Evolutionary conservation across 2,888 invertebrate genomes (phyloP).

Genomic region (Spodoptera picta): DNA sequence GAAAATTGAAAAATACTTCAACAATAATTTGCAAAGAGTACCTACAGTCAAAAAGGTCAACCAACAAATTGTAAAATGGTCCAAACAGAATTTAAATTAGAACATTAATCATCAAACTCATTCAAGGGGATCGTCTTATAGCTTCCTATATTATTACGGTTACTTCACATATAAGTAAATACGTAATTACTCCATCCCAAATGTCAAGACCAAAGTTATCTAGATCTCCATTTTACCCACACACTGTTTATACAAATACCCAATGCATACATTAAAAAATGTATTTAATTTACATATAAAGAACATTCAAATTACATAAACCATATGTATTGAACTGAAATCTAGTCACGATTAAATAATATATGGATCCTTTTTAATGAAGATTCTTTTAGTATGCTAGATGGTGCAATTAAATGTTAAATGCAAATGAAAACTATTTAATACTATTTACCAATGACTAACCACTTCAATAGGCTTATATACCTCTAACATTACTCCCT

Average conservation of each 20-base stretch:
- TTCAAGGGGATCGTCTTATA: constrained; percentile 6
- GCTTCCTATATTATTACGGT: constrained; percentile 26
- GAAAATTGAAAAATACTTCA: not conserved
- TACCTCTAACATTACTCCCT: no score
- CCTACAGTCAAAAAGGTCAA: not conserved
- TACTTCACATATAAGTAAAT: constrained; percentile 2
- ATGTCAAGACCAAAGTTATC: constrained; percentile 37
- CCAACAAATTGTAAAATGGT: not conserved
- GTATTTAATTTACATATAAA: constrained; percentile 25
- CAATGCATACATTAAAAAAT: constrained; percentile 15
- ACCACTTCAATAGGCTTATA: no score
- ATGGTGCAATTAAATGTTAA: not conserved
- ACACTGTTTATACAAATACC: constrained; percentile 1
- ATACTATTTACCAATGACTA: no score
- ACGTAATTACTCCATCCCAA: constrained; percentile 14
- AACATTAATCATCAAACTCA: constrained; percentile 13
- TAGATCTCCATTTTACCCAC: constrained; percentile 30
- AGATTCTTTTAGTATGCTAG: no score
- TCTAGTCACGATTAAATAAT: constrained; percentile 21
- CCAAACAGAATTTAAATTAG: constrained; percentile 6
- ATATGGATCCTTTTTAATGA: not conserved
- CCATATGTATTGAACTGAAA: constrained; percentile 9
- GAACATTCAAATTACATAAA: constrained; percentile 16
- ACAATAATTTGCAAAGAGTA: not conserved
- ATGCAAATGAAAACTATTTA: not conserved